These are phyloP conservation scores for Drosophila subpulchrella DNA, from an alignment of 1,140 invertebrate genomes.

Conservation along the genomic window DNA sequence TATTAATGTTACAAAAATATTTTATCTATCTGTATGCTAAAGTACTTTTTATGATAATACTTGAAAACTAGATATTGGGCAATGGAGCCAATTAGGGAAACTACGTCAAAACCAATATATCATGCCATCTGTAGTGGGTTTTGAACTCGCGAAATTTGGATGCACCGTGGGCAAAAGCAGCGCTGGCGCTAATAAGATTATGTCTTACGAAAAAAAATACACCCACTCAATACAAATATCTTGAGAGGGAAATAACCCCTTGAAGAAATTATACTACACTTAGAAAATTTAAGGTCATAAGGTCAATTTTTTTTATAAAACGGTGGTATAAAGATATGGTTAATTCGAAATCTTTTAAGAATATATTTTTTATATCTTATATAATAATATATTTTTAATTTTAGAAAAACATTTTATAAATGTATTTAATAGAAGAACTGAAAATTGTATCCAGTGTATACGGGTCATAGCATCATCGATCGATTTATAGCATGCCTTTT, in stretches of 20 bases:
- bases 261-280: background rate
- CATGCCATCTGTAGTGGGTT: background rate
- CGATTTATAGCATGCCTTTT: constrained; percentile 1
- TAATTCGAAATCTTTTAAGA: too few relatives aligned
- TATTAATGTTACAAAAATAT: too few relatives aligned
- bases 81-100: background rate
- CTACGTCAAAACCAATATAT: constrained; percentile 1
- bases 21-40: too few relatives aligned
- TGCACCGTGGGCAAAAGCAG: background rate
- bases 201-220: background rate
- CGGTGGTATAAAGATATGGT: too few relatives aligned
- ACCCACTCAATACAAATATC: constrained; percentile 2
- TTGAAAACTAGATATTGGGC: background rate
- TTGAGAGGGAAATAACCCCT: constrained; percentile 2
- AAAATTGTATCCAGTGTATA: background rate
- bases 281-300: background rate
- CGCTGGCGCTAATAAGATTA: background rate
- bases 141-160: background rate
- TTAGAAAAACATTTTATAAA: too few relatives aligned
- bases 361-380: too few relatives aligned
- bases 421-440: too few relatives aligned
- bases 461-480: background rate
- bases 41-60: background rate
- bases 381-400: too few relatives aligned
- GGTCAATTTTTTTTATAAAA: too few relatives aligned